Percentiles rank a stretch among this genome's conserved stretches.
Conservation (phyloP, 2,888 invertebrate species). For the Linnaemya vulpina region DNA sequence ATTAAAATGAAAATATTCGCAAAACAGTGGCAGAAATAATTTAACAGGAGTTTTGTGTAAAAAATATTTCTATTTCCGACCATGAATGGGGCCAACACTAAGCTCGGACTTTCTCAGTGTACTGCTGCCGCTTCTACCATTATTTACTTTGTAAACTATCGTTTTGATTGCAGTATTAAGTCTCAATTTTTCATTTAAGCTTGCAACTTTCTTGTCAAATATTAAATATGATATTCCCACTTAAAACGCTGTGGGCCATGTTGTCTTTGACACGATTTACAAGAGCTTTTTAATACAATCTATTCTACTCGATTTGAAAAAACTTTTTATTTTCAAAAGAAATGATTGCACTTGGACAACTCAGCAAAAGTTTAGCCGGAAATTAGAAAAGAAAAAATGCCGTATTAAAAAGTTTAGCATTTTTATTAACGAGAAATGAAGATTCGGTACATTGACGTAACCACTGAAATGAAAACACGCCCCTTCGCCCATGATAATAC, state of each 20-base stretch:
- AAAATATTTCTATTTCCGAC: no score
- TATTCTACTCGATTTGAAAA: slow-evolving; percentile 29
- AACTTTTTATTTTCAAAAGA: slow-evolving; percentile 32
- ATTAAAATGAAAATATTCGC: not conserved
- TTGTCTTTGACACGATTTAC: slow-evolving; percentile 68
- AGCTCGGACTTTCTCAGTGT: not conserved
- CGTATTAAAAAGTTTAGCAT: no score
- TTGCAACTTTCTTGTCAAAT: slow-evolving; percentile 10
- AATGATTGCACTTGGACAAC: not conserved
- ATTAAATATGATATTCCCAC: slow-evolving; percentile 48
- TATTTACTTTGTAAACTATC: slow-evolving; percentile 9
- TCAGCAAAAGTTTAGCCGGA: slow-evolving; percentile 24
- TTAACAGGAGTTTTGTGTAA: not conserved
- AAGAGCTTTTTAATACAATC: slow-evolving; percentile 62
- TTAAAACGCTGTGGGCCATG: slow-evolving; percentile 52
- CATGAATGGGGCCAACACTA: not conserved
- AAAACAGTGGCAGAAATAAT: slow-evolving; percentile 6
- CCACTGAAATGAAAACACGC: no score
- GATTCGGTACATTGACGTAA: no score
- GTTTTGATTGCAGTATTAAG: slow-evolving; percentile 41
- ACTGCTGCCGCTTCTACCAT: not conserved
- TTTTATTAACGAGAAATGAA: no score
- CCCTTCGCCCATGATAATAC: no score
- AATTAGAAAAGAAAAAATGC: no score
- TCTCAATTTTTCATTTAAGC: slow-evolving; percentile 46